Evolutionary conservation across 2,113 vertebrate species (phyloP).

Genomic region (Varanus salvator): DNA sequence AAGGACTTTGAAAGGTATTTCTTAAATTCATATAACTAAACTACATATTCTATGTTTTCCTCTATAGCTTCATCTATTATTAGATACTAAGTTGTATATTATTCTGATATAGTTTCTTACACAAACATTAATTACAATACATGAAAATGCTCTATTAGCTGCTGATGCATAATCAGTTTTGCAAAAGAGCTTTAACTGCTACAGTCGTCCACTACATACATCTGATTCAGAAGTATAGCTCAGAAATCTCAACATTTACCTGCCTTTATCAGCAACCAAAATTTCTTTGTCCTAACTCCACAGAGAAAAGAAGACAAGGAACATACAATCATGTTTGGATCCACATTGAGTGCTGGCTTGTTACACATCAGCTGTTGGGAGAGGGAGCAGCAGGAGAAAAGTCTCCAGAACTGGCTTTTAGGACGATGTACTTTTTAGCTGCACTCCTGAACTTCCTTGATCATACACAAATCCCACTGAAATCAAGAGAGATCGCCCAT

Average conservation of each 20-base stretch:
- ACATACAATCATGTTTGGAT: background rate
- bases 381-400: background rate
- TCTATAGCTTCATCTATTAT: background rate
- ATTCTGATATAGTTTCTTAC: background rate
- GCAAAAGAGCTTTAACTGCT: background rate
- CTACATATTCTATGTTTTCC: background rate
- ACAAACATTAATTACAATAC: background rate
- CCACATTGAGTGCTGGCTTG: background rate
- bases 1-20: background rate
- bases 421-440: background rate
- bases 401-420: background rate
- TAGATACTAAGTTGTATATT: background rate
- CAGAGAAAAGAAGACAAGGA: background rate
- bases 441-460: background rate
- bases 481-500: background rate
- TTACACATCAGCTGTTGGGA: background rate
- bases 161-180: background rate
- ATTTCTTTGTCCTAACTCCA: background rate
- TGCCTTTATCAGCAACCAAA: background rate
- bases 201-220: background rate
- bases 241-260: background rate
- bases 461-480: background rate
- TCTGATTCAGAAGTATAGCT: background rate
- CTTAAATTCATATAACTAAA: constrained; percentile 2
- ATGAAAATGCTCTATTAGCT: background rate